These are phyloP conservation scores for Ellobium chinense DNA, from an alignment of 2,888 invertebrate species.

Conservation along the genomic window DNA sequence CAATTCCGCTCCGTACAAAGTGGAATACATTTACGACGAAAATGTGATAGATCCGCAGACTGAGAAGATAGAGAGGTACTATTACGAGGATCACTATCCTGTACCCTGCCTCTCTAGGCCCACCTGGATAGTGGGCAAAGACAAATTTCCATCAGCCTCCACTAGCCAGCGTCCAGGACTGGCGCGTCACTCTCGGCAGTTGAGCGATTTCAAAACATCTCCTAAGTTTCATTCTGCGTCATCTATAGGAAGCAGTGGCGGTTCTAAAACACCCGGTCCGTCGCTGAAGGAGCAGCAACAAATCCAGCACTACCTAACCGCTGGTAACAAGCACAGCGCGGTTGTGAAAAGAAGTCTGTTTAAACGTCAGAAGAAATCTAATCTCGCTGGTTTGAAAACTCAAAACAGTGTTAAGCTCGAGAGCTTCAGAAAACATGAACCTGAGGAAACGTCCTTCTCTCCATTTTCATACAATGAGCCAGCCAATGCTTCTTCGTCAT, in stretches of 20 bases:
- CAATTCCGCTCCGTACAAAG: slow-evolving; percentile 51
- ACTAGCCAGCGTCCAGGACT: not conserved
- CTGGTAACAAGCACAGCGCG: slow-evolving; percentile 10
- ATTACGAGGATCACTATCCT: slow-evolving; percentile 67
- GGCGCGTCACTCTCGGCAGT: not conserved
- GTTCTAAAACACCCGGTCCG: not conserved
- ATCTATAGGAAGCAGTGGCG: not conserved
- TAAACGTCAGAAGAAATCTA: slow-evolving; percentile 15
- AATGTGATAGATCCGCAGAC: slow-evolving; percentile 73
- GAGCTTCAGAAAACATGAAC: not conserved
- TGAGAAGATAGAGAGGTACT: slow-evolving; percentile 72
- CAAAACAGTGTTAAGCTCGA: not conserved
- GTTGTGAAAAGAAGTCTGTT: slow-evolving; percentile 27
- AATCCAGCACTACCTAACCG: not conserved
- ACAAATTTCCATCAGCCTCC: not conserved
- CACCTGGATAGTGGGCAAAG: slow-evolving; percentile 20
- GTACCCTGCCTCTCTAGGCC: slow-evolving; percentile 29
- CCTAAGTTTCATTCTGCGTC: slow-evolving; percentile 6
- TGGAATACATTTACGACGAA: slow-evolving; percentile 77
- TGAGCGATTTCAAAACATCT: slow-evolving; percentile 8
- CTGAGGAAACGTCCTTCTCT: slow-evolving; percentile 19
- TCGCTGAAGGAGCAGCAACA: not conserved
- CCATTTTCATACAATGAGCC: slow-evolving; percentile 20
- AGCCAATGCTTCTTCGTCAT: slow-evolving; percentile 38
- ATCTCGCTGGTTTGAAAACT: not conserved